Conservation (phyloP, 1,140 invertebrate genomes). For the Brachionus paranguensis region DNA sequence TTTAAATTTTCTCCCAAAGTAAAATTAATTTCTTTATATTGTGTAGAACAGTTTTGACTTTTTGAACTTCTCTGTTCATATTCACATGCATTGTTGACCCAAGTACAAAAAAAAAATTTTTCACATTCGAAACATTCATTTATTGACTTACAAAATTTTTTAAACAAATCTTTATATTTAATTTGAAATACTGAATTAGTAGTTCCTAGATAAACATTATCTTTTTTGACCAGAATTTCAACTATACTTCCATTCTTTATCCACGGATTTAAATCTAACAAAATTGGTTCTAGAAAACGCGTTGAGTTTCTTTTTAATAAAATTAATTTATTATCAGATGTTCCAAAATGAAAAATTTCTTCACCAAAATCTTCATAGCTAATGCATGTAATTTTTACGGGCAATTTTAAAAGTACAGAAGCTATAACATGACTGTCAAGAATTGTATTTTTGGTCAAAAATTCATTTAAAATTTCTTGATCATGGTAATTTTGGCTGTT, state of each 20-base stretch:
- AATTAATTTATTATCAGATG: background rate
- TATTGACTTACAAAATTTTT: background rate
- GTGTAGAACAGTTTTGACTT: background rate
- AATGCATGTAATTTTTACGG: background rate
- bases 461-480: background rate
- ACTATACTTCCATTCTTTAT: background rate
- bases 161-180: background rate
- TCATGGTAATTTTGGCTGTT: background rate
- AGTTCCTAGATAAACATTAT: background rate
- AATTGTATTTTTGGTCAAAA: background rate
- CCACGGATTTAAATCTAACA: background rate
- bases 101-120: background rate
- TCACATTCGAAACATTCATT: background rate
- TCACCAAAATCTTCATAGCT: background rate
- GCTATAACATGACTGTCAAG: background rate
- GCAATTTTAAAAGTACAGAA: background rate
- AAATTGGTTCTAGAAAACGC: background rate
- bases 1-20: background rate
- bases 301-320: background rate
- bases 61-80: background rate
- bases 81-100: background rate
- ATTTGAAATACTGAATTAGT: background rate
- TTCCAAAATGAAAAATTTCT: background rate
- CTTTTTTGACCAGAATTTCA: background rate
- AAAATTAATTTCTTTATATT: background rate